A percentile compares a stretch with the other conserved stretches of the same genome.
These are phyloP conservation scores for Meleagris gallopavo DNA, from an alignment of 2,113 vertebrate genomes.

Conservation along the genomic window DNA sequence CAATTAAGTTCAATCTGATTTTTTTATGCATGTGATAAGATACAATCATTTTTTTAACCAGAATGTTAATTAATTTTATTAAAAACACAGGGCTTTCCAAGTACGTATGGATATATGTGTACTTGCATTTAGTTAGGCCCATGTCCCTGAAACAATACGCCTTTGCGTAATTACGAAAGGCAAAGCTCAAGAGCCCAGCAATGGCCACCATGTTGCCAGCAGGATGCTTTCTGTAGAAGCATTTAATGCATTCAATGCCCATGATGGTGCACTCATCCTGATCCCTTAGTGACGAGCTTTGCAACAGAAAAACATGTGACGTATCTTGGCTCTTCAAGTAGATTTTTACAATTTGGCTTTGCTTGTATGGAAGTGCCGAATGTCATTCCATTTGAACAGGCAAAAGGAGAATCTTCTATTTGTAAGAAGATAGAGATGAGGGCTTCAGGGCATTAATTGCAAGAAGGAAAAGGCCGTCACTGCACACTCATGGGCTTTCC, in stretches of 20 bases:
- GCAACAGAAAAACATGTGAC: fast-evolving
- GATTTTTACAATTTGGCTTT: neutral
- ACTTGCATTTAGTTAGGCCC: fast-evolving
- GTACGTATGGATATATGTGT: fast-evolving
- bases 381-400: neutral
- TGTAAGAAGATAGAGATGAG: neutral
- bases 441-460: neutral
- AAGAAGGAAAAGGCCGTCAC: neutral
- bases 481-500: neutral
- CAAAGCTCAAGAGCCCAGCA: neutral
- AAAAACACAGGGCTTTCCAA: neutral
- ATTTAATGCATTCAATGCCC: fast-evolving
- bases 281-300: neutral
- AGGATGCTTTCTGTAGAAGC: neutral
- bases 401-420: neutral
- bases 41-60: neutral
- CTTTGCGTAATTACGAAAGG: neutral
- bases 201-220: neutral
- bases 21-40: neutral
- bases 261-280: neutral
- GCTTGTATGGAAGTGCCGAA: neutral
- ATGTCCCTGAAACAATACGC: neutral
- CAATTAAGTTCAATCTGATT: neutral
- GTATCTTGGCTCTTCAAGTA: neutral
- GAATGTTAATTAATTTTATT: neutral